Base-by-base conservation (phyloP, 2,888 invertebrate genomes). In the Pilophorus perplexus region DNA sequence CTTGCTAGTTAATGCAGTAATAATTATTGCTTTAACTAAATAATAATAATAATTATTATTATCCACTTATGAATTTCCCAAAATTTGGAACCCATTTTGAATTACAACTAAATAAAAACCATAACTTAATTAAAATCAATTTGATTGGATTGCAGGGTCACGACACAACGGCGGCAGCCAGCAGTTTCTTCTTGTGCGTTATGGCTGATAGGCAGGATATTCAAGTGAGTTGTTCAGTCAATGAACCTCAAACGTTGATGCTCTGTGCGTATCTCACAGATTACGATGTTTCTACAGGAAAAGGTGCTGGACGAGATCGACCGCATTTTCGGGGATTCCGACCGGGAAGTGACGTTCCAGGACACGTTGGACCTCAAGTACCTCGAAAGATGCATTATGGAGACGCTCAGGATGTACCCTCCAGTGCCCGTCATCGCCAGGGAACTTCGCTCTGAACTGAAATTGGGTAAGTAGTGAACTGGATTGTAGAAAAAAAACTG, bases 291-390 rank as follows among this genome's bases (percentile, higher is more conserved):
- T 2, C 5, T 33, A 2, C 71, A 80, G 79, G 81, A 85, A 70
- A 85, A 85, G 73, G 87, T 89, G 2, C 79, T 85, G 55, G 84
- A 87, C 69, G 90, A 90, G 76, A 73, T 90, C 37, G 83, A 89
- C 72, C 81, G 82, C 64, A 88, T 90, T 71, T 90, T 90, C 74
- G 86, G 88, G 37, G 86, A 86, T 72, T 85, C 87, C 0, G 84
- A 89, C 74, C 82, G 90, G 18, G 85, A 86, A 2, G 86, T 86
- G 48, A 89, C 89, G 10, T 89, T 88, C 79, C 85, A 87, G 73
- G 90, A 91, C 71, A 89, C 90, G 1, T 75, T 89, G n/a, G 87
- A 89, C 77, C 89, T 90, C 89, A 90, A 90, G 77, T 90, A 89
- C 74, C 78, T 90, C 72, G 90, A 90, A 77, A 81, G 89, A 68